phyloP scores from a whole-genome alignment of 1,140 invertebrate genomes.

The Nasonia vitripennis region DNA sequence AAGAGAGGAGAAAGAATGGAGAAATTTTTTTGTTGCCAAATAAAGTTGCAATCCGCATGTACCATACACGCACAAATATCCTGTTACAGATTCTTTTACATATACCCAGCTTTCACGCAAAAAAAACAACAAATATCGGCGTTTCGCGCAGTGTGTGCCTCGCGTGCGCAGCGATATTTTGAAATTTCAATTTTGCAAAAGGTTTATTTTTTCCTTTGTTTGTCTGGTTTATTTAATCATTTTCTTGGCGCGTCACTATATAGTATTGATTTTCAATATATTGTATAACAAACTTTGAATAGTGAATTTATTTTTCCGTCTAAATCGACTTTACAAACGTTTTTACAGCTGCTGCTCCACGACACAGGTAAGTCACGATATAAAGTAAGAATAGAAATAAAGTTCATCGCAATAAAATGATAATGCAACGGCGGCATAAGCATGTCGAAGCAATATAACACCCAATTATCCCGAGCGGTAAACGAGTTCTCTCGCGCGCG shows the following conservation, averaged over 20 bases:
- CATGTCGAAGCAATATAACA: neutral
- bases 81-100: constrained; percentile 22
- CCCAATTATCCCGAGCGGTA: neutral
- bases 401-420: too few relatives aligned
- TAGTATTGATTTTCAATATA: too few relatives aligned
- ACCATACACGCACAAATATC: constrained; percentile 38
- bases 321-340: too few relatives aligned
- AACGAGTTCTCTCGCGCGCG: neutral
- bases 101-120: neutral
- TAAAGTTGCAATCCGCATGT: constrained; percentile 46
- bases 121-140: neutral
- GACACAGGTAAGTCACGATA: neutral
- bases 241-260: neutral
- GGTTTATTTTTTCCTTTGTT: neutral
- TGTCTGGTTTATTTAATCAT: neutral
- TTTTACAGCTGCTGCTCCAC: too few relatives aligned
- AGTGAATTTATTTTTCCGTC: too few relatives aligned
- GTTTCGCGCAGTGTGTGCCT: neutral
- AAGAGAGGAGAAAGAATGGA: neutral
- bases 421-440: neutral
- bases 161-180: neutral
- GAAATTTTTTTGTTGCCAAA: constrained; percentile 44
- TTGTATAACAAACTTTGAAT: too few relatives aligned
- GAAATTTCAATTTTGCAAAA: neutral
- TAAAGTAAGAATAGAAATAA: too few relatives aligned